Evolutionary conservation across 2,888 invertebrate genomes (phyloP).

Genomic region (Volucella bombylans): DNA sequence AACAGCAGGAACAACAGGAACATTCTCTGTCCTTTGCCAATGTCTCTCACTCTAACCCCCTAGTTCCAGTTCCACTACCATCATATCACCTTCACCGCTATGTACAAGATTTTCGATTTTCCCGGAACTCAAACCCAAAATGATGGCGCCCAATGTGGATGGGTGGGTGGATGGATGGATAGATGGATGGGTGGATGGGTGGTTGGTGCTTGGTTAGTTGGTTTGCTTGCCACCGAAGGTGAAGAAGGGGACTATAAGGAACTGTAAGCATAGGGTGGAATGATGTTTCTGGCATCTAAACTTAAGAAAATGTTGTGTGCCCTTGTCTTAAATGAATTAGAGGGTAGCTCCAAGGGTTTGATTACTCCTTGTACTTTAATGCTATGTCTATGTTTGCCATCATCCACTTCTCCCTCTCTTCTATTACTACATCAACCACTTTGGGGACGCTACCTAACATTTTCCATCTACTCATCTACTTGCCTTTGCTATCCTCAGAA

Average conservation of each 20-base stretch:
- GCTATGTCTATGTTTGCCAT: slow-evolving; percentile 64
- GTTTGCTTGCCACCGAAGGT: slow-evolving; percentile 16
- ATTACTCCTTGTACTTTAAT: slow-evolving; percentile 68
- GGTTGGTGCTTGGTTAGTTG: slow-evolving; percentile 28
- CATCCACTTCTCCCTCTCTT: slow-evolving; percentile 1
- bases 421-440: slow-evolving; percentile 21
- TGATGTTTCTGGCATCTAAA: slow-evolving; percentile 74
- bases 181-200: neutral
- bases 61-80: slow-evolving; percentile 17
- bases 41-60: slow-evolving; percentile 41
- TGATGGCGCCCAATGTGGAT: slow-evolving; percentile 65
- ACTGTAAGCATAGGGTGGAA: slow-evolving; percentile 47
- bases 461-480: neutral
- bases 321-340: slow-evolving; percentile 74
- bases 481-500: slow-evolving; percentile 56
- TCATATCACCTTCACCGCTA: slow-evolving; percentile 58
- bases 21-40: slow-evolving; percentile 65
- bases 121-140: slow-evolving; percentile 71
- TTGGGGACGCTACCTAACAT: slow-evolving; percentile 18
- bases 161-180: neutral
- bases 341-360: slow-evolving; percentile 73
- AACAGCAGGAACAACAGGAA: slow-evolving; percentile 56
- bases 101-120: slow-evolving; percentile 73
- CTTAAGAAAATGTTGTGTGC: slow-evolving; percentile 74
- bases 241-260: slow-evolving; percentile 2